phyloP scores from a whole-genome alignment of 2,113 vertebrate genomes.

The Piprites chloris region DNA sequence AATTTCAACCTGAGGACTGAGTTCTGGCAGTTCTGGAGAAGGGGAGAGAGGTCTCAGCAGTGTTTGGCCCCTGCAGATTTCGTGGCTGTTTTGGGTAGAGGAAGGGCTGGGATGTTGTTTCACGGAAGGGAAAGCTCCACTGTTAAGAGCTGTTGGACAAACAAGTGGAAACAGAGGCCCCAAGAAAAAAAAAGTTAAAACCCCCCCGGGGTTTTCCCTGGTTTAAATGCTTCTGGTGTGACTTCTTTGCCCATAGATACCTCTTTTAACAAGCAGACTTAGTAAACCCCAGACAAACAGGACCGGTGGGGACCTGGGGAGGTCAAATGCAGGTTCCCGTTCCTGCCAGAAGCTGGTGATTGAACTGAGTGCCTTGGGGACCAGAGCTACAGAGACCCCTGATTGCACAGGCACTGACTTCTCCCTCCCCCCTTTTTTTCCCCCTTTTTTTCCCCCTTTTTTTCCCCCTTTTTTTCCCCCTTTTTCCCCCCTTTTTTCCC shows the following conservation, averaged over 20 bases:
- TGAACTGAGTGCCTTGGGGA: background rate
- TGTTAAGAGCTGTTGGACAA: background rate
- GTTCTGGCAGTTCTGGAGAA: background rate
- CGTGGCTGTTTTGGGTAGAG: background rate
- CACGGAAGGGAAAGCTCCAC: background rate
- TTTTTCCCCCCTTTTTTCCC: too few relatives aligned
- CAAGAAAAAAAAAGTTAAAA: background rate
- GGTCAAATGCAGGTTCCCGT: background rate
- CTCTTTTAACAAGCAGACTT: background rate
- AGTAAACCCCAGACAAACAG: background rate
- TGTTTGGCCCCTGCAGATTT: background rate
- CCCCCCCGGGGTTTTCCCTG: background rate
- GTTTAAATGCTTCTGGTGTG: background rate
- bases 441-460: too few relatives aligned
- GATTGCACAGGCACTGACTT: background rate
- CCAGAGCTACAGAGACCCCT: background rate
- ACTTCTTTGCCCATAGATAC: background rate
- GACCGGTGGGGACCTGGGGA: background rate
- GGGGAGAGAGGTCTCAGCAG: background rate
- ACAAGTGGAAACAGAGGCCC: background rate
- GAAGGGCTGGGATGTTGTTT: rapidly evolving
- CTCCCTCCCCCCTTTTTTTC: too few relatives aligned
- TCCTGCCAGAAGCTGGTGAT: background rate
- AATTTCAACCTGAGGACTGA: background rate
- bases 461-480: too few relatives aligned